Evolutionary conservation across 1,140 invertebrate species (phyloP).

Genomic region (Scaptomyza pallida): DNA sequence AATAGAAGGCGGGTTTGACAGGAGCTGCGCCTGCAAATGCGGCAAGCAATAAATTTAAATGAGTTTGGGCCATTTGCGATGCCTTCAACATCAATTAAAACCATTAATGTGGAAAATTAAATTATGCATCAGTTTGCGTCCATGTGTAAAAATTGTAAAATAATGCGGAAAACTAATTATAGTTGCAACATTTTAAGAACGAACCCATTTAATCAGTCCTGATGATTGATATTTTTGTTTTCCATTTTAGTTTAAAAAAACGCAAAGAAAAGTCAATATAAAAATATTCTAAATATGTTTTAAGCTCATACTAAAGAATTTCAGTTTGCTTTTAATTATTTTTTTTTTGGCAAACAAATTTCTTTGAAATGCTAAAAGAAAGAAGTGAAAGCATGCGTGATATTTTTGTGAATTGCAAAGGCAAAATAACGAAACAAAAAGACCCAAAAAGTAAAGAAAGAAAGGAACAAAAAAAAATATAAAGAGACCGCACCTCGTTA

Average conservation of each 20-base stretch:
- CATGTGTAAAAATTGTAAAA: slow-evolving; percentile 33
- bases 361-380: slow-evolving; percentile 43
- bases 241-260: background rate
- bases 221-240: background rate
- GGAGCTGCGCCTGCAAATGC: background rate
- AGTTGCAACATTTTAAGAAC: background rate
- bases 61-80: slow-evolving; percentile 30
- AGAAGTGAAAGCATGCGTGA: slow-evolving; percentile 62
- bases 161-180: slow-evolving; percentile 36
- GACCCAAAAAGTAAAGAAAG: slow-evolving; percentile 14
- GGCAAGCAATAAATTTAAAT: slow-evolving; percentile 34
- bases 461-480: slow-evolving; percentile 12
- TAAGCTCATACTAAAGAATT: background rate
- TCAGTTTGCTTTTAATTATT: slow-evolving; percentile 5
- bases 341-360: slow-evolving; percentile 3
- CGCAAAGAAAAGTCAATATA: background rate
- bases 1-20: slow-evolving; percentile 1
- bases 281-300: background rate
- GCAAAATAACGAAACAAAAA: slow-evolving; percentile 19
- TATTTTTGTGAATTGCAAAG: slow-evolving; percentile 52
- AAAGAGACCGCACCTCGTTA: slow-evolving; percentile 68
- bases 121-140: slow-evolving; percentile 31
- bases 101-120: slow-evolving; percentile 51
- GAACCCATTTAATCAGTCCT: background rate
- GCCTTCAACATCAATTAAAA: slow-evolving; percentile 45